phyloP scores from a whole-genome alignment of 2,888 invertebrate species.

The Caenorhabditis virilis region DNA sequence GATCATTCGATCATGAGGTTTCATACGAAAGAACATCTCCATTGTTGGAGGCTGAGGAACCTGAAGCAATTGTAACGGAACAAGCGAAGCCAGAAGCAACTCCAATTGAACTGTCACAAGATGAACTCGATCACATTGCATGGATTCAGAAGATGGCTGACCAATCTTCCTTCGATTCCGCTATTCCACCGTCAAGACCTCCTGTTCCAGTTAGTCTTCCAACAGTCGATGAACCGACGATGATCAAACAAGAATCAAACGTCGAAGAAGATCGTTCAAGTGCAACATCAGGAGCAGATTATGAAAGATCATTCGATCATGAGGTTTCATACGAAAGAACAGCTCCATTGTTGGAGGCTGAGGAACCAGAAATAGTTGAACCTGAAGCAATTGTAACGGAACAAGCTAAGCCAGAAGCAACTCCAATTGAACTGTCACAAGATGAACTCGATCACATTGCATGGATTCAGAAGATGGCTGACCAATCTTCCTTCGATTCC shows the following conservation, averaged over 20 bases:
- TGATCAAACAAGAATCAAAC: not conserved
- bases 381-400: not conserved
- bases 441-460: slow-evolving; percentile 44
- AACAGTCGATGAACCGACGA: not conserved
- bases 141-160: slow-evolving; percentile 40
- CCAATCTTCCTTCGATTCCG: not conserved
- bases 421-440: not conserved
- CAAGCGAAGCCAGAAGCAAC: slow-evolving; percentile 27
- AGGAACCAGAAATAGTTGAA: not conserved
- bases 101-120: slow-evolving; percentile 17
- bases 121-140: slow-evolving; percentile 45
- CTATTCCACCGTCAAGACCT: not conserved
- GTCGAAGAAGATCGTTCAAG: not conserved
- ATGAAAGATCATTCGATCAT: not conserved
- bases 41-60: slow-evolving; percentile 7
- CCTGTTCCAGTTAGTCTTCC: not conserved
- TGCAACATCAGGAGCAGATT: slow-evolving; percentile 1
- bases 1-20: not conserved
- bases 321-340: not conserved
- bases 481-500: slow-evolving; percentile 10
- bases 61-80: too few relatives aligned
- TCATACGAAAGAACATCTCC: not conserved
- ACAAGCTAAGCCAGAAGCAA: not conserved
- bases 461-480: slow-evolving; percentile 39
- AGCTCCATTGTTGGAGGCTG: not conserved